Evolutionary conservation across 2,888 invertebrate species (phyloP), one percentile per base, ranked within the genome.

Genomic region (Trachelus troglodyta): DNA sequence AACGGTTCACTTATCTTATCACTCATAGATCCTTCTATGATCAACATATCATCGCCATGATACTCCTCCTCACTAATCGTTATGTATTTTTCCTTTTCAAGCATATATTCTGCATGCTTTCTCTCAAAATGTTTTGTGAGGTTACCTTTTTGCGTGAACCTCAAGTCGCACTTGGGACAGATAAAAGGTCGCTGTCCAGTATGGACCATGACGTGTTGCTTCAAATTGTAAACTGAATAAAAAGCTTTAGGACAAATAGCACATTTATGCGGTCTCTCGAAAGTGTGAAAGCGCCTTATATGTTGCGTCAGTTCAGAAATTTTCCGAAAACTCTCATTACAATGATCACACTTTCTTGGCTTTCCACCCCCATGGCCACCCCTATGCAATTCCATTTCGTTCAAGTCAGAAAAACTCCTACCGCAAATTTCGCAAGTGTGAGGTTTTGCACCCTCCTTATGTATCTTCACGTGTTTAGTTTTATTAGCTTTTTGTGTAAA

Each of bases 131-230:
- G 85, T 73, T 84, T 84, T 1, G 76, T 81, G 15, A 85, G 78
- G 81, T 84, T 85, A 23, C 85, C 84, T 69, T 84, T 85, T 69
- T 86, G 85, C 3, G 84, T 86, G 40, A 86, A 86, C 79, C 78
- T 85, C 4, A 78, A 75, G 34, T 80, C 80, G 79, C 86, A 86
- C 11, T 76, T 71, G 11, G 74, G 33, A 71, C 86, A 86, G 9
- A 81, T 76, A 76, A 80, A 85, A 3, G 86, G 85, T 71, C 82
- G 84, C 73, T 85, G 85, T 69, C 86, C 86, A 0, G 86, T 86
- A 68, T 86, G 86, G 12, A 83, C 79, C 83, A 85, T 81, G 9
- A 85, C 81, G 77, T 86, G 86, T 75, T 85, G 85, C 74, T 86
- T 86, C 35, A 86, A 79, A 80, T 85, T 82, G 73, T 83, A 82